These are phyloP conservation scores for Aphrophora alni DNA, from an alignment of 2,888 invertebrate genomes.

Conservation along the genomic window DNA sequence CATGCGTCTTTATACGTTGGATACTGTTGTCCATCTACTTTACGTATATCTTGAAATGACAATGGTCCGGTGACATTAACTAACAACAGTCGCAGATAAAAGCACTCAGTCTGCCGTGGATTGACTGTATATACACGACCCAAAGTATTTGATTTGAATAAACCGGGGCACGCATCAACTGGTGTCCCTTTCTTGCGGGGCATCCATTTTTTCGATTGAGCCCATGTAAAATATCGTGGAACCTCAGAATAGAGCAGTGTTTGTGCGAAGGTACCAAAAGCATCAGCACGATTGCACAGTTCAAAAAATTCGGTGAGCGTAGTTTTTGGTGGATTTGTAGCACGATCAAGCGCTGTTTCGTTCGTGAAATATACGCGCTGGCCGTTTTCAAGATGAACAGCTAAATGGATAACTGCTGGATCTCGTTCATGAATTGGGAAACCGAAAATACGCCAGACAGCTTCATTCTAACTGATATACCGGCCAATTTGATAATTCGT, in stretches of 20 bases:
- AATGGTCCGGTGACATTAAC: conserved; percentile 49
- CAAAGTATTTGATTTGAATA: conserved; percentile 36
- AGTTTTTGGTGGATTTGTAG: conserved; percentile 35
- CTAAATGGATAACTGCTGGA: conserved; percentile 52
- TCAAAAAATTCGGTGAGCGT: conserved; percentile 48
- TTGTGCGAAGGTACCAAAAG: conserved; percentile 38
- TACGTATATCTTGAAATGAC: conserved; percentile 53
- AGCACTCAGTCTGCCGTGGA: conserved; percentile 47
- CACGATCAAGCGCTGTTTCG: too few relatives aligned
- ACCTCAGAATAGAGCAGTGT: conserved; percentile 47
- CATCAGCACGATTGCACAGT: conserved; percentile 41
- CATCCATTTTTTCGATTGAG: conserved; percentile 23
- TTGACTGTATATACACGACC: conserved; percentile 52
- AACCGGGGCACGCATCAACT: conserved; percentile 3
- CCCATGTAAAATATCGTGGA: conserved; percentile 46
- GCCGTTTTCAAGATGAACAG: conserved; percentile 52
- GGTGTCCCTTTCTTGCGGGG: too few relatives aligned
- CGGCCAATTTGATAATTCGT: conserved; percentile 48
- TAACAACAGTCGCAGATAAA: conserved; percentile 49
- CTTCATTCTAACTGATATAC: conserved; percentile 52
- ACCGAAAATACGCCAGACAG: conserved; percentile 51
- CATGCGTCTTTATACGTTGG: conserved; percentile 56
- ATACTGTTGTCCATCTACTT: conserved; percentile 52
- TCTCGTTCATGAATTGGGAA: conserved; percentile 53
- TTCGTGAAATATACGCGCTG: too few relatives aligned